Base-by-base conservation (phyloP, 2,797 vertebrate species). In the Carduelis carduelis region DNA sequence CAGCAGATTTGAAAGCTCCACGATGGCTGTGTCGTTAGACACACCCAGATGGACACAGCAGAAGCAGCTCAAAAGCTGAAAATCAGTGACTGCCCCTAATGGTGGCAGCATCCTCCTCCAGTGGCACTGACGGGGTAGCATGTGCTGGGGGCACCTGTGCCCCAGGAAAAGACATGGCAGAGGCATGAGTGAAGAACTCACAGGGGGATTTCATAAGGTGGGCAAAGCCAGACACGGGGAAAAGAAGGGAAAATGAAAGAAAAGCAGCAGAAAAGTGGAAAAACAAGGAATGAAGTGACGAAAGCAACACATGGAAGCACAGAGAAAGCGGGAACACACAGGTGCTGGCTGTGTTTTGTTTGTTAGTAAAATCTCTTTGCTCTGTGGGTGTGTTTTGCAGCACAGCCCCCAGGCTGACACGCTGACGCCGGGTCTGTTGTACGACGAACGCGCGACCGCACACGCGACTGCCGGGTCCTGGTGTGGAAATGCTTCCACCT, bases 391-490 rank as follows among this genome's bases (percentile, higher is more conserved):
- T 2, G 4, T 4, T 63, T 11, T 43, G 52, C 34, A 35, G n/a
- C 16, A 9, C 2, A 77, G 53, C 12, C 61, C 49, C 57, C 22
- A 2, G 1, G 34, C 43, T 5, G 52, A 34, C 4, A 4, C 11
- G 1, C 47, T 1, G 57, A 56, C 3, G 3, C 35, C 4, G 2
- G 56, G 83, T 19, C 17, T 37, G 63, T 2, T 17, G 52, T 6
- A 55, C 0, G 14, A 78, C 35, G 35, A 41, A 47, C 0, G 3
- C 21, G 24, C 2, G 2, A 11, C n/a, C 0, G 0, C 79, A 28
- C 18, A 32, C 16, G 37, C 3, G 11, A 75, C 50, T 13, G 35
- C 61, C 87, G 21, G 61, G n/a, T 65, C 82, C 84, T 39, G 14
- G 23, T 0, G 14, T 11, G 78, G 89, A 90, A 82, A 89, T 1